Evolutionary conservation across 2,888 invertebrate genomes (phyloP).

Genomic region (Stomorhina lunata): DNA sequence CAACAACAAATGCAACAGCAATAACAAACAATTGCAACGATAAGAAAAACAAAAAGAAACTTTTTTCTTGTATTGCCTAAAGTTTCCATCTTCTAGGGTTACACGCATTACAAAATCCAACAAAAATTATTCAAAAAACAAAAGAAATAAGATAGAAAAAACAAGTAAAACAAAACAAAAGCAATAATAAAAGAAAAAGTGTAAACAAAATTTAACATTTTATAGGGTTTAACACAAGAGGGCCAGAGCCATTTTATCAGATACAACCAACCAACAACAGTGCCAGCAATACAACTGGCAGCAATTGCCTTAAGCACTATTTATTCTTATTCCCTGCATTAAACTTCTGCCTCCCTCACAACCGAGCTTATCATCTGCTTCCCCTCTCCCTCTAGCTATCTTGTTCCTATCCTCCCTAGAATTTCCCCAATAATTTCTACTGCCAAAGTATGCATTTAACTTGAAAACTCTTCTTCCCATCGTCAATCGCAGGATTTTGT

Average conservation of each 20-base stretch:
- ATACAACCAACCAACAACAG: too few species aligned
- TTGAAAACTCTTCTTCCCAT: neutral
- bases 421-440: neutral
- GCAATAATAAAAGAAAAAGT: constrained; percentile 46
- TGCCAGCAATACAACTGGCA: constrained; percentile 48
- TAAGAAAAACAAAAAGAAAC: constrained; percentile 13
- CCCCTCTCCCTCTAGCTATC: neutral
- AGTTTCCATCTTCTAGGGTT: constrained; percentile 60
- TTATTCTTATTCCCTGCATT: constrained; percentile 41
- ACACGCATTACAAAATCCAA: constrained; percentile 51
- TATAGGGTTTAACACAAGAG: constrained; percentile 36
- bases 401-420: neutral
- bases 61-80: constrained; percentile 49
- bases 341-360: constrained; percentile 12
- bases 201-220: constrained; percentile 51
- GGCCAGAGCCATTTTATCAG: constrained; percentile 54
- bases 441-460: constrained; percentile 13
- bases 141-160: neutral
- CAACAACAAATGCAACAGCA: neutral
- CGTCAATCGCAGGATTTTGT: neutral
- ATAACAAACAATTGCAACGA: too few species aligned
- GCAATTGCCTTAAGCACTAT: constrained; percentile 47
- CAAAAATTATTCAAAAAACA: constrained; percentile 1
- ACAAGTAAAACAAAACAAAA: constrained; percentile 12
- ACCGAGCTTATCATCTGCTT: neutral